Percentiles rank a stretch among this genome's conserved stretches.
phyloP scores from a whole-genome alignment of 2,888 invertebrate species.

The Phoronis australis region DNA sequence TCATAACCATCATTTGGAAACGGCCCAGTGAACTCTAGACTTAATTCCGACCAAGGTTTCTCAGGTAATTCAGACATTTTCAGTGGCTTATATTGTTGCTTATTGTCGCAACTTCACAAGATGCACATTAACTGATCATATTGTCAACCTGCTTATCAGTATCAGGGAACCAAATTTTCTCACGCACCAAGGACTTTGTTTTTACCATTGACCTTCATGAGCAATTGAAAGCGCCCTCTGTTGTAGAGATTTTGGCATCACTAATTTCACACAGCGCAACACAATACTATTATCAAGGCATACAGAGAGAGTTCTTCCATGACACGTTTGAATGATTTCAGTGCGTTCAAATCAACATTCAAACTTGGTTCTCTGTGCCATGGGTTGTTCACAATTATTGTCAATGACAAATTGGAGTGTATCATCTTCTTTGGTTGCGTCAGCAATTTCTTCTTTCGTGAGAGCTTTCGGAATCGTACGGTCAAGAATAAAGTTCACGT shows the following conservation, averaged over 20 bases:
- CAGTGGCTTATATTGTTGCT: slow-evolving; percentile 5
- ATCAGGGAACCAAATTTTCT: slow-evolving; percentile 14
- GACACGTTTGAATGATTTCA: neutral
- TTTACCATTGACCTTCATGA: slow-evolving; percentile 19
- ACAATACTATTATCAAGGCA: no score
- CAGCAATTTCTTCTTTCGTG: no score
- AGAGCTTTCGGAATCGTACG: slow-evolving; percentile 15
- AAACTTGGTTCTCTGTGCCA: no score
- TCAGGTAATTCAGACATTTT: no score
- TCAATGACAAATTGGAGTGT: slow-evolving; percentile 12
- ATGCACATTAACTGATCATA: slow-evolving; percentile 9
- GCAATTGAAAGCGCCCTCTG: slow-evolving; percentile 13
- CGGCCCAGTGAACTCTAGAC: slow-evolving; percentile 15
- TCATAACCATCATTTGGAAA: slow-evolving; percentile 11
- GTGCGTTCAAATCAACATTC: neutral
- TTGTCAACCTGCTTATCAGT: slow-evolving; percentile 11
- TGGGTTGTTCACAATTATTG: no score
- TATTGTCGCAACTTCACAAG: slow-evolving; percentile 7
- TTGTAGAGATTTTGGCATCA: no score
- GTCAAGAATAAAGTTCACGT: slow-evolving; percentile 17
- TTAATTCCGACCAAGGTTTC: slow-evolving; percentile 9
- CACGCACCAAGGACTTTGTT: slow-evolving; percentile 16
- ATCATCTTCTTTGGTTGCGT: slow-evolving; percentile 13
- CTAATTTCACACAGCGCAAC: no score
- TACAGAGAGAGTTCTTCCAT: slow-evolving; percentile 4